Base-by-base conservation (phyloP, 2,113 vertebrate species). In the Callaeas wilsoni region DNA sequence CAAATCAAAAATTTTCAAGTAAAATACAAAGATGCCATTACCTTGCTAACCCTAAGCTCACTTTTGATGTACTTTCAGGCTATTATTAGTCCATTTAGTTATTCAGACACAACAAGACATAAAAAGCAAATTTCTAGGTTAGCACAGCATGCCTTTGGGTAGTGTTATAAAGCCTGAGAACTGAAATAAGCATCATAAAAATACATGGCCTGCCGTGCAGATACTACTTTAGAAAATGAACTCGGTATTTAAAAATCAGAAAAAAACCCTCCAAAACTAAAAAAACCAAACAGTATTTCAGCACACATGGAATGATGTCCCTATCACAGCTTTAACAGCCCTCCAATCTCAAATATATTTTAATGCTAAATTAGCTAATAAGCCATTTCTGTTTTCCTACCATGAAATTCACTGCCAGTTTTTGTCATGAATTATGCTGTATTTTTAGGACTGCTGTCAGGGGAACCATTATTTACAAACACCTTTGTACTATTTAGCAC, bases 71-170 rank as follows among this genome's bases (percentile, higher is more conserved):
- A 60, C 81, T 93, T 63, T 55, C 53, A 73, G 50, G 63, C 33
- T 92, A 87, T 91, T 90, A 82, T 79, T 90, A 92, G 77, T 62
- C 83, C 87, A 87, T 65, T 71, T 49, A 65, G 82, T 73, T 84
- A 97, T 42, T 73, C 46, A 95, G 89, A 87, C 89, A 53, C 42
- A 96, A 90, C 44, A 97, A 95, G 95, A 96, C 29, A 73, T 78
- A 93, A 96, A 95, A 70, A 94, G 47, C 27, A 13, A 53, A 87
- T 95, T 96, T 95, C 89, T 93, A 68, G 79, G 77, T 95, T 93
- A 97, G 89, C 94, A 79, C 93, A 97, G 92, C 88, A 94, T 90
- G 94, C 91, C 75, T 95, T 78, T 87, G 77, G 93, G 94, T 95
- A 91, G 90, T 33, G 67, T 90, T 82, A 81, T 55, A 87, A 92